Base-by-base conservation (phyloP, 2,888 invertebrate genomes). In the Norana najaformis region DNA sequence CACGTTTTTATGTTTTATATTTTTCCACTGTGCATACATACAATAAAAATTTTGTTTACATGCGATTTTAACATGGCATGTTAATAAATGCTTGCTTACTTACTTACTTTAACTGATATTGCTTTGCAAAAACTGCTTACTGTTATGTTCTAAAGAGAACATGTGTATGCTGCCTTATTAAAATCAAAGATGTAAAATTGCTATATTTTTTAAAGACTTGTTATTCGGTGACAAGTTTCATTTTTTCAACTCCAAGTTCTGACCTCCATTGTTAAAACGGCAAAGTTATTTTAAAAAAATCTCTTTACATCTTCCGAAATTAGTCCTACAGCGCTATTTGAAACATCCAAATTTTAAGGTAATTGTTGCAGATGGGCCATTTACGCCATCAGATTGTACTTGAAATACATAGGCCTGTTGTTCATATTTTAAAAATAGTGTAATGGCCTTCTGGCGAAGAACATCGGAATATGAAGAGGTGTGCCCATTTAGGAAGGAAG, bases 71-170 rank as follows among this genome's bases (percentile, higher is more conserved):
- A n/a, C n/a, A n/a, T n/a, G n/a, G n/a, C n/a, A n/a, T n/a, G n/a
- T n/a, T n/a, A n/a, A n/a, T n/a, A n/a, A n/a, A n/a, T n/a, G n/a
- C n/a, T n/a, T n/a, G n/a, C n/a, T n/a, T n/a, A n/a, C n/a, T n/a
- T n/a, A n/a, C n/a, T n/a, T n/a, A n/a, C n/a, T n/a, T 69, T 69
- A 69, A n/a, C 69, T 69, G 69, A 69, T n/a, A 69, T 69, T 69
- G 1, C 23, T 47, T 20, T 23, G 18, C 47, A 47, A 69, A n/a
- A 69, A 69, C 30, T n/a, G n/a, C 16, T 69, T 69, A n/a, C 69
- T 69, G 1, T 47, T 47, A 69, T 69, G 69, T n/a, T 30, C 16
- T 8, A n/a, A 69, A 69, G 69, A 69, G 69, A 69, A 16, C 69
- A 11, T 11, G 30, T 69, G 69, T 69, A n/a, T 69, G 69, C 69